Conservation (phyloP, 2,113 vertebrate species). For the Cinclus cinclus region DNA sequence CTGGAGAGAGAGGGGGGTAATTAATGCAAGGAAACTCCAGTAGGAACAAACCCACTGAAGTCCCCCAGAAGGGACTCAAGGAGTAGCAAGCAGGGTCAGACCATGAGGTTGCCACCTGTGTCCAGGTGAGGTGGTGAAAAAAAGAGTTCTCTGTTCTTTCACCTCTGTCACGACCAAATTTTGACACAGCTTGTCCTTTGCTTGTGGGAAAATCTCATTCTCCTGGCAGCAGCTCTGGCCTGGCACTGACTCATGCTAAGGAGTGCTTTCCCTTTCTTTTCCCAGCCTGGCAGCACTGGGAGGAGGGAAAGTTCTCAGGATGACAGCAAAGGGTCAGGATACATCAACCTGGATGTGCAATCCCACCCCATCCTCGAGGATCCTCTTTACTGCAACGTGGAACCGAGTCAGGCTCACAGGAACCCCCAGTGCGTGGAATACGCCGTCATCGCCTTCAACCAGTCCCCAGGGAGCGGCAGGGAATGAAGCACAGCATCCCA, state of each 20-base stretch:
- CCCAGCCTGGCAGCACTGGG: not conserved
- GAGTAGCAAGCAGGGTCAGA: not conserved
- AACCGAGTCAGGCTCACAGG: not conserved
- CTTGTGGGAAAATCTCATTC: not conserved
- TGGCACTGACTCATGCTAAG: not conserved
- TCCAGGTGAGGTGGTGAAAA: not conserved
- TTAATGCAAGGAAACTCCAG: not conserved
- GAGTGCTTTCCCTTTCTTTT: not conserved
- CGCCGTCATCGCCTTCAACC: not conserved
- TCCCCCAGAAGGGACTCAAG: not conserved
- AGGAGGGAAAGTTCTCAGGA: not conserved
- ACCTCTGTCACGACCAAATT: not conserved
- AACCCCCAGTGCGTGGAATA: conserved; percentile 39
- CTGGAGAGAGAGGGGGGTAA: not conserved
- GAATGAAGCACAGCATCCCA: not conserved
- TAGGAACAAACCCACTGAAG: not conserved
- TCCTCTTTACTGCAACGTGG: not conserved
- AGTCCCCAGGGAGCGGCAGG: accelerated
- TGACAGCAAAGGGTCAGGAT: not conserved
- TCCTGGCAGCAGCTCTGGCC: not conserved
- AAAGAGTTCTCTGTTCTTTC: not conserved
- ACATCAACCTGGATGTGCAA: not conserved
- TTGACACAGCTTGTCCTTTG: not conserved
- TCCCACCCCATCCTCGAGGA: not conserved
- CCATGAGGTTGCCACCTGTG: not conserved